These are phyloP conservation scores for Nasonia longicornis DNA, from an alignment of 1,140 invertebrate species.

Conservation along the genomic window DNA sequence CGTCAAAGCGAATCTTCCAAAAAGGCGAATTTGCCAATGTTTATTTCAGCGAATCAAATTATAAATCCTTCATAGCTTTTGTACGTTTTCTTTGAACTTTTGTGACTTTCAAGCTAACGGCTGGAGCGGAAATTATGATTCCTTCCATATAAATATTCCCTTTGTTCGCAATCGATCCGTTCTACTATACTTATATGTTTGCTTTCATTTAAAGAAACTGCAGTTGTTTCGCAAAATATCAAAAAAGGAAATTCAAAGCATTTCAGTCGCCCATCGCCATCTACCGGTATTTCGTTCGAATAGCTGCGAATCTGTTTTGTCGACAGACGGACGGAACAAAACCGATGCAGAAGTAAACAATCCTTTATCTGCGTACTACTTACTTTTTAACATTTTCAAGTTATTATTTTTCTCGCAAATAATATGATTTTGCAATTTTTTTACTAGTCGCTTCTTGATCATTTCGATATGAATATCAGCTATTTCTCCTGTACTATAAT, in stretches of 20 bases:
- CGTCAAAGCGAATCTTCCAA: no score
- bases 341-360: conserved; percentile 3
- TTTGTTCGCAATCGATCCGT: conserved; percentile 17
- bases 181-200: neutral
- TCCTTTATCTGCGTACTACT: no score
- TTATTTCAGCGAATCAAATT: conserved; percentile 27
- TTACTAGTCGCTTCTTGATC: neutral
- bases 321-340: neutral
- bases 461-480: neutral
- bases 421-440: neutral
- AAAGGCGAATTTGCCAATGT: conserved; percentile 6
- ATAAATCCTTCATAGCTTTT: neutral
- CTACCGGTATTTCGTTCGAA: neutral
- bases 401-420: neutral
- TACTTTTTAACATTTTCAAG: neutral
- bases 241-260: neutral
- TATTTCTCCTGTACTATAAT: neutral
- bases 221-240: neutral
- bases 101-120: neutral
- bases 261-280: conserved; percentile 11
- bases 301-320: conserved; percentile 16
- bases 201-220: neutral
- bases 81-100: conserved; percentile 15
- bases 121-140: neutral
- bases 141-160: neutral